A percentile compares a stretch with the other conserved stretches of the same genome.
phyloP scores from a whole-genome alignment of 2,797 vertebrate genomes.

The Lerista edwardsae region DNA sequence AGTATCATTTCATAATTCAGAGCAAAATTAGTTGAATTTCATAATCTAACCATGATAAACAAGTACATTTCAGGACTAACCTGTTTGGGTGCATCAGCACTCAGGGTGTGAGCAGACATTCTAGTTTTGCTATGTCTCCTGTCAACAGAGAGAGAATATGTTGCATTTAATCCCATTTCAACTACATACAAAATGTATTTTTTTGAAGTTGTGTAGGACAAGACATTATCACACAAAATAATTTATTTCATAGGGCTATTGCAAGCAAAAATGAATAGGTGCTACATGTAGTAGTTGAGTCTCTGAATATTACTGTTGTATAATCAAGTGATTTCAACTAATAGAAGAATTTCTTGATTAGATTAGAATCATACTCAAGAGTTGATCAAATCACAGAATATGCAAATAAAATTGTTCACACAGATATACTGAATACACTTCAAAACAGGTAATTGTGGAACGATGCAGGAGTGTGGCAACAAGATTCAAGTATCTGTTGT shows the following conservation, averaged over 20 bases:
- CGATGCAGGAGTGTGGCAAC: too few relatives aligned
- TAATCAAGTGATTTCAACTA: not conserved
- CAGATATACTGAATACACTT: not conserved
- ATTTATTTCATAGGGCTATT: not conserved
- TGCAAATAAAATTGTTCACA: not conserved
- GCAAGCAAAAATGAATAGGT: not conserved
- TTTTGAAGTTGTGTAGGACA: not conserved
- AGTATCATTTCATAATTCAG: not conserved
- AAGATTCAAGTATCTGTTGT: too few relatives aligned
- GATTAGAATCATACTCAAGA: not conserved
- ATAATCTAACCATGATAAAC: not conserved
- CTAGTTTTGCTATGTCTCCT: constrained; percentile 92
- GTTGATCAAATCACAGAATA: not conserved
- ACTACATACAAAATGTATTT: not conserved
- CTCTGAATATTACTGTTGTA: not conserved
- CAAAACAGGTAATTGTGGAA: too few relatives aligned
- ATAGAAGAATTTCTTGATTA: not conserved
- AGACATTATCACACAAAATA: not conserved
- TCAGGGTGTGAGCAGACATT: constrained; percentile 79
- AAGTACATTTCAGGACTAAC: constrained; percentile 76
- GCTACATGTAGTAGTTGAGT: not conserved
- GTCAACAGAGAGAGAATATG: constrained; percentile 70
- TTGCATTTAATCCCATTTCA: not conserved
- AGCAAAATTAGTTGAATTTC: not conserved
- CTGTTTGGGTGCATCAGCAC: constrained; percentile 87